Evolutionary conservation across 2,797 vertebrate species (phyloP).

Genomic region (Amphiprion clarkii): DNA sequence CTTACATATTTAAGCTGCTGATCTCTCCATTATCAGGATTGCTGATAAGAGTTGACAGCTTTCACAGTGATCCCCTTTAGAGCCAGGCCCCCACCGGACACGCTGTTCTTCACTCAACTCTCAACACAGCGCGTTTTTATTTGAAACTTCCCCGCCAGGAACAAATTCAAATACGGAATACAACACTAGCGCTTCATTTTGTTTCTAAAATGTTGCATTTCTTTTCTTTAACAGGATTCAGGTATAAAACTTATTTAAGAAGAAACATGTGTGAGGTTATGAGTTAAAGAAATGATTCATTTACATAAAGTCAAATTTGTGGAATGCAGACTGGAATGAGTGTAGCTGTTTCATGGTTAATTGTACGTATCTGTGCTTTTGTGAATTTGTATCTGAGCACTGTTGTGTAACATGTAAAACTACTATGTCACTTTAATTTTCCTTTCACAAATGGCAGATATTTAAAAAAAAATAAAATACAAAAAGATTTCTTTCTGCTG

Average conservation of each 20-base stretch:
- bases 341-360: too few relatives aligned
- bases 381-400: too few relatives aligned
- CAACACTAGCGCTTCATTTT: not conserved
- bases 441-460: not conserved
- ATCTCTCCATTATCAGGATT: constrained; percentile 62
- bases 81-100: constrained; percentile 44
- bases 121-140: constrained; percentile 6
- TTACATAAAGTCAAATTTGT: not conserved
- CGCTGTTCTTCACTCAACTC: constrained; percentile 13
- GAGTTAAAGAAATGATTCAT: not conserved
- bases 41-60: constrained; percentile 69
- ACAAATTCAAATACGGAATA: not conserved
- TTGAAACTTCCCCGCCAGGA: constrained; percentile 5
- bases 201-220: not conserved
- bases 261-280: not conserved
- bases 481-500: not conserved
- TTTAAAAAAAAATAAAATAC: not conserved
- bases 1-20: constrained; percentile 43
- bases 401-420: too few relatives aligned
- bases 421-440: not conserved
- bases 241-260: too few relatives aligned
- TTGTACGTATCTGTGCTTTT: too few relatives aligned
- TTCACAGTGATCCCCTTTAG: constrained; percentile 36
- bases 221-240: not conserved
- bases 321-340: too few relatives aligned